Base-by-base conservation (phyloP, 2,797 vertebrate species). In the Tiaroga cobitis region DNA sequence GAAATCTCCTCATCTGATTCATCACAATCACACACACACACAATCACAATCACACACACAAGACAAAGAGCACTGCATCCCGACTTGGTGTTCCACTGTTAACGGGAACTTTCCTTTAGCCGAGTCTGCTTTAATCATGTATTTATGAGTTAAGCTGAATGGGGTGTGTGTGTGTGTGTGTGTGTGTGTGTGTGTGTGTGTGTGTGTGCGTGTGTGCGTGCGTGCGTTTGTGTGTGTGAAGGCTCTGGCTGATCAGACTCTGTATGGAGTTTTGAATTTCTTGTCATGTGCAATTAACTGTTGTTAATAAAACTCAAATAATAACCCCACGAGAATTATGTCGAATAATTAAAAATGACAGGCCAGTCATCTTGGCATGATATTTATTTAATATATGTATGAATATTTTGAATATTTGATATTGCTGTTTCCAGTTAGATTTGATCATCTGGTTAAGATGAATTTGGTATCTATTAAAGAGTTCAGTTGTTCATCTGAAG, bases 221-320 rank as follows among this genome's bases (percentile, higher is more conserved):
- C 18, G 49, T 51, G 49, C 18, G 49, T 16, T 16, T 18, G 16
- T 18, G 18, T 18, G 49, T 18, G 49, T 18, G 49, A 46, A 46
- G 43, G 43, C 43, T 46, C 43, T 46, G 43, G 43, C 77, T 75
- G 86, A 73, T 84, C 70, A 80, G 81, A 80, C 72, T 18, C 19
- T 83, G 63, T 85, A 85, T 81, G 78, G 61, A 82, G 74, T 84
- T 76, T 70, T 82, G 79, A 86, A 82, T 85, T 76, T 79, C 87
- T 83, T 89, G 89, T 90, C 89, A 90, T 89, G 89, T 89, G 84
- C 82, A 86, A 89, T 90, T 86, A 87, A 80, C 82, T 82, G 84
- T 84, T 85, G 69, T 85, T 67, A 82, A 87, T 89, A 80, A 83
- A 87, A 86, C 82, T 90, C 82, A 85, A 87, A 89, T 87, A 83